These are phyloP conservation scores for Drosophila oshimai DNA, from an alignment of 1,140 invertebrate genomes.

Conservation along the genomic window DNA sequence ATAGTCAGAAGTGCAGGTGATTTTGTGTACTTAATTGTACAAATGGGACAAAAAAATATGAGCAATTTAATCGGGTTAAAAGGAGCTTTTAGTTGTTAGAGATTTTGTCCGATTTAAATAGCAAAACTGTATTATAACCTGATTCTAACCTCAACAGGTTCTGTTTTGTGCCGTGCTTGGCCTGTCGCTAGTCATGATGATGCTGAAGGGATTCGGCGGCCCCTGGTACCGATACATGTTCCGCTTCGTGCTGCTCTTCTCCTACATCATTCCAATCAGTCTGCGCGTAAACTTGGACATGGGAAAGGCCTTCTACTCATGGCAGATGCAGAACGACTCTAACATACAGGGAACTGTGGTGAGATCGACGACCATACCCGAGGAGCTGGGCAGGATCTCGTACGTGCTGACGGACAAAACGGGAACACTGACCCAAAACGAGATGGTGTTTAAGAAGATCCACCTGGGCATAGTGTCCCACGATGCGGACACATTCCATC, in stretches of 20 bases:
- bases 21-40: background rate
- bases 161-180: conserved; percentile 96
- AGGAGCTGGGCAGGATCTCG: conserved; percentile 97
- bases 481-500: conserved; percentile 91
- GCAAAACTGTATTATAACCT: background rate
- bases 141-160: conserved; percentile 83
- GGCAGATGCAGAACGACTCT: conserved; percentile 97
- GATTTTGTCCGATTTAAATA: no score
- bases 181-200: conserved; percentile 97
- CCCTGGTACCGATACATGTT: conserved; percentile 99
- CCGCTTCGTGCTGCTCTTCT: conserved; percentile 98
- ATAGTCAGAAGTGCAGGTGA: no score
- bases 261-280: conserved; percentile 99
- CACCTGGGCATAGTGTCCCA: conserved; percentile 96
- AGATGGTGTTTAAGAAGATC: conserved; percentile 98
- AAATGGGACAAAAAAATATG: no score
- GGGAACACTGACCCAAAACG: conserved; percentile 99
- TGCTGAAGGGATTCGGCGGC: conserved; percentile 96
- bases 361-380: conserved; percentile 98
- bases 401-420: conserved; percentile 99
- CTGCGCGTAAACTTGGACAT: conserved; percentile 99
- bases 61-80: no score
- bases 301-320: conserved; percentile 98
- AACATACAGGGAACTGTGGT: conserved; percentile 97
- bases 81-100: no score